Conservation (phyloP, 2,113 vertebrate genomes). For the Desmodus rotundus region DNA sequence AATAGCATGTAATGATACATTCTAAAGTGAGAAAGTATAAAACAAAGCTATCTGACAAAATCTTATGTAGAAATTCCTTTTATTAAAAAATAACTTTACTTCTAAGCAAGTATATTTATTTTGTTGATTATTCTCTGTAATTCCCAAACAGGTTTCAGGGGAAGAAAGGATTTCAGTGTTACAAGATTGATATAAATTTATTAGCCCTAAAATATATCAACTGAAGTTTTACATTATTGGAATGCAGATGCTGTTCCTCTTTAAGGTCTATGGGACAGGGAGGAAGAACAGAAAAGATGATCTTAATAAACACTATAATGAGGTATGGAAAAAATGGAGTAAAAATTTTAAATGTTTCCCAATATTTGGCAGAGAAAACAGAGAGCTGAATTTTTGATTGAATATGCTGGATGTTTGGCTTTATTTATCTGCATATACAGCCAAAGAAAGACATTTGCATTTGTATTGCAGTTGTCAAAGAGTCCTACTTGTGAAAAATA, state of each 20-base stretch:
- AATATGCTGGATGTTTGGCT: not conserved
- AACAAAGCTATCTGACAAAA: not conserved
- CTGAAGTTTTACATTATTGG: not conserved
- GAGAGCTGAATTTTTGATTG: not conserved
- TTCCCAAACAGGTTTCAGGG: not conserved
- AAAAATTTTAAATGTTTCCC: constrained; percentile 28
- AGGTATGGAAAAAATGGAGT: constrained; percentile 3
- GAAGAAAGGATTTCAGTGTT: not conserved
- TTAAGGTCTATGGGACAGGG: not conserved
- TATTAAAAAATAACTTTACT: not conserved
- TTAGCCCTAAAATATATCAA: not conserved
- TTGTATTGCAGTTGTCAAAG: not conserved
- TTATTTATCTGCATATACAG: not conserved
- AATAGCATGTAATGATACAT: constrained; percentile 22
- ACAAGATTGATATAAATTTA: not conserved
- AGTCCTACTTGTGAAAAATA: not conserved
- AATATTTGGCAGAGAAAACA: constrained; percentile 44
- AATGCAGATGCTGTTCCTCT: not conserved
- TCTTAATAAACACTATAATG: not conserved
- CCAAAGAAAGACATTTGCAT: not conserved
- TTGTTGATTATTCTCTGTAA: not conserved
- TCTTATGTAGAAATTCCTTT: not conserved
- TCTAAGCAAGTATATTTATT: not conserved
- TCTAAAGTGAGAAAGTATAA: not conserved
- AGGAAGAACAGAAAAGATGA: not conserved